Base-by-base conservation (phyloP, 2,888 invertebrate genomes). In the Dioctria rufipes region DNA sequence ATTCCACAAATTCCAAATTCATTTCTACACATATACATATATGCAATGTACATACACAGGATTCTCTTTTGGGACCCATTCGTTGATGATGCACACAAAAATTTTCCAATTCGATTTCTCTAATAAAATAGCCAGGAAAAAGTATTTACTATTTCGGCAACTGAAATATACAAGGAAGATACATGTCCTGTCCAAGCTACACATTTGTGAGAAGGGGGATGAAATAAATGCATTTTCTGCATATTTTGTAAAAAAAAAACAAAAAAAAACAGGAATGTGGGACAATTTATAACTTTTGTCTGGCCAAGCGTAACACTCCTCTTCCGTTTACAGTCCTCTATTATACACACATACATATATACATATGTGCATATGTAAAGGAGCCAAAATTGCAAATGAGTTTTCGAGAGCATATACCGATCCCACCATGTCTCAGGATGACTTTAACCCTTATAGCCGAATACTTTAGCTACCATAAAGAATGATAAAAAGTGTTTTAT, bases 171-270 rank as follows among this genome's bases (percentile, higher is more conserved):
- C 42, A 3, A 42, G 13, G n/a, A 11, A 46, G 46, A 42, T 67
- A 25, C 67, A 25, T 67, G 67, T 65, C 42, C n/a, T n/a, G 13
- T 13, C 42, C 40, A 65, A 49, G 11, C 51, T 11, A 49, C 6
- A 49, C 11, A 58, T 13, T 9, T 5, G 2, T 46, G 46, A 67
- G 42, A 25, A 13, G 43, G 13, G 9, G 46, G 8, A 25, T 42
- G 46, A 67, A 67, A 67, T 67, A 43, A 67, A 67, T 67, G 9
- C 67, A 67, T 67, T 67, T 67, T 67, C 67, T 67, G 67, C 67
- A 67, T 67, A 67, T 67, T 67, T 67, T 49, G 42, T n/a, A 3
- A 5, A 25, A 67, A 46, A 67, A 46, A 5, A 25, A 67, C 13
- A 67, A 46, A 67, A 67, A 42, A 13, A 46, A 46, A 46, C 43